A percentile compares a stretch with the other conserved stretches of the same genome.
Evolutionary conservation across 1,140 invertebrate genomes (phyloP).

Genomic region (Lepidostoma basale): DNA sequence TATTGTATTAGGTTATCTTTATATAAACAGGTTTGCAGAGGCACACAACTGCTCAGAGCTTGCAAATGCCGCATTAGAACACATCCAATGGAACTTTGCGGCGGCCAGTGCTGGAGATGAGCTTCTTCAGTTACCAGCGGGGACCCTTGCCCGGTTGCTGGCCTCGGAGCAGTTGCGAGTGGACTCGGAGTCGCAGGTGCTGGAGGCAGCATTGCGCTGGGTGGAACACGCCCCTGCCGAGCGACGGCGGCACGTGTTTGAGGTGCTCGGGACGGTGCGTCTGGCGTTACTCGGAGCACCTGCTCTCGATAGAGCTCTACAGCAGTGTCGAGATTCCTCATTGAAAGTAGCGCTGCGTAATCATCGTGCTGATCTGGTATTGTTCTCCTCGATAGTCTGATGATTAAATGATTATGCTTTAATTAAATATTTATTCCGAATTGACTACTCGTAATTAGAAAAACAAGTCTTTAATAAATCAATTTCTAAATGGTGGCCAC

Average conservation of each 20-base stretch:
- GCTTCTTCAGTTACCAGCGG: constrained; percentile 83
- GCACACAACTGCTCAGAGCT: constrained; percentile 86
- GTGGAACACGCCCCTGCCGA: constrained; percentile 82
- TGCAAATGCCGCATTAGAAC: constrained; percentile 79
- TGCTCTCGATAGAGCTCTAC: constrained; percentile 80
- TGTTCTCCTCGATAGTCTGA: background rate
- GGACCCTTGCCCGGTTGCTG: constrained; percentile 79
- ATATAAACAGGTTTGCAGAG: constrained; percentile 81
- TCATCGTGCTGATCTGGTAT: constrained; percentile 80
- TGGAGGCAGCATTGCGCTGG: constrained; percentile 90
- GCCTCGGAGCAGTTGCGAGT: constrained; percentile 89
- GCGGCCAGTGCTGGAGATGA: constrained; percentile 84
- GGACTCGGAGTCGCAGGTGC: constrained; percentile 87
- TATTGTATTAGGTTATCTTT: background rate
- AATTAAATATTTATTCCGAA: too few species aligned
- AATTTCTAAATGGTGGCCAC: too few species aligned
- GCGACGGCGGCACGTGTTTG: constrained; percentile 83
- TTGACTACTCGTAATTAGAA: too few species aligned
- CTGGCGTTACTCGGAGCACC: constrained; percentile 83
- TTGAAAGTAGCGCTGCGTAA: constrained; percentile 80
- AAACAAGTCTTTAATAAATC: too few species aligned
- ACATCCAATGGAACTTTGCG: constrained; percentile 88
- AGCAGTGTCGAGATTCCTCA: constrained; percentile 81
- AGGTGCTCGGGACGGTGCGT: constrained; percentile 83
- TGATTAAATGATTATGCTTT: too few species aligned